Evolutionary conservation across 2,888 invertebrate species (phyloP), one percentile per base, ranked within the genome.

Genomic region (Polydrusus cervinus): DNA sequence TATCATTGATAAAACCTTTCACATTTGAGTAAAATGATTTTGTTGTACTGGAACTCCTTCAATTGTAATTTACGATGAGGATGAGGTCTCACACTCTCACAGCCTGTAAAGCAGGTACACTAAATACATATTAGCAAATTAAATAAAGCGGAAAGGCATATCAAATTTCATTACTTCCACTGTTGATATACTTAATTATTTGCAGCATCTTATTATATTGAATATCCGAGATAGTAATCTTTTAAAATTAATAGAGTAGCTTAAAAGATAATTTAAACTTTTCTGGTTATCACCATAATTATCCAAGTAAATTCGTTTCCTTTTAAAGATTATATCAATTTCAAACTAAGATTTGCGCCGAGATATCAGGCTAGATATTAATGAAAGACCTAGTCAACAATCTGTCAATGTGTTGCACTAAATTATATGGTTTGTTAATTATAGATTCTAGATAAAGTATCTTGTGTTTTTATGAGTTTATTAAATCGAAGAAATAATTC

Each of bases 171-270:
- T 47, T 47, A 14, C 16, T 16, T 47, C 47, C 43, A 13, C 13
- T 43, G 34, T 9, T 34, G 34, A 34, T 34, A 34, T 47, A 45
- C 2, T 47, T 47, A 51, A 20, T n/a, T 20, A 51, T 20, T 51
- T 20, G 9, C 51, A 10, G 20, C 13, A 20, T 20, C 20, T 20
- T 18, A 49, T 49, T 18, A 18, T n/a, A 20, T 18, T 18, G 18
- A 11, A 16, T 20, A 20, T 18, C 13, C 9, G 51, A 51, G 51
- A 51, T 51, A 3, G 1, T 51, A 18, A 51, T 51, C 18, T 51
- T 51, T 51, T 51, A 20, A 51, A 11, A 20, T 51, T 51, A 51
- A 20, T 51, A 51, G 18, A 20, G 20, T 11, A 51, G n/a, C n/a
- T 51, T 51, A 11, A 20, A 2, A 51, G 51, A 51, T 20, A 51